These are phyloP conservation scores for Ochotona curzoniae DNA, from an alignment of 2,113 vertebrate species.

Conservation along the genomic window DNA sequence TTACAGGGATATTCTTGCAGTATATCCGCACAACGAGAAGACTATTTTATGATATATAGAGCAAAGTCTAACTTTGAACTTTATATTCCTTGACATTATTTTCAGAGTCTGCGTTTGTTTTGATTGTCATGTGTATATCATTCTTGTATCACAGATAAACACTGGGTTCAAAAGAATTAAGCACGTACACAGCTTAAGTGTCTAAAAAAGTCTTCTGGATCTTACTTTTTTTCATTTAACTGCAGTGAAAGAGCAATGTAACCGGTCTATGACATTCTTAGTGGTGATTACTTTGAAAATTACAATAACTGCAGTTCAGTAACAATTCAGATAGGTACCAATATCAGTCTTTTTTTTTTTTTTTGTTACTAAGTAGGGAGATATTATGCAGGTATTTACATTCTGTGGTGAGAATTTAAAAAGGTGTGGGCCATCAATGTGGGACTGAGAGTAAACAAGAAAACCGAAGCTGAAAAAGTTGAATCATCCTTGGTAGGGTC, in stretches of 20 bases:
- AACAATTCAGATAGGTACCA: conserved; percentile 23
- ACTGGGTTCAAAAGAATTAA: not conserved
- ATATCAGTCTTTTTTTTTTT: conserved; percentile 27
- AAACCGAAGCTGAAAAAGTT: not conserved
- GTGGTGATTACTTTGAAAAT: conserved; percentile 13
- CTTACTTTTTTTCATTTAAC: not conserved
- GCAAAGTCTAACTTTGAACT: not conserved
- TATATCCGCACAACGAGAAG: not conserved
- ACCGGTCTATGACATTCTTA: not conserved
- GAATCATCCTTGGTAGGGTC: not conserved
- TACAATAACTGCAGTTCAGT: not conserved
- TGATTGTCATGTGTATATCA: not conserved
- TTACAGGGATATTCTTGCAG: not conserved
- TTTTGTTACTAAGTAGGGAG: conserved; percentile 9
- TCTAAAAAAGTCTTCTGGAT: not conserved
- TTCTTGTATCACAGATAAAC: not conserved
- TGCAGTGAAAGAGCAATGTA: not conserved
- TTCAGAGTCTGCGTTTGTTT: conserved; percentile 11
- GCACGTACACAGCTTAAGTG: not conserved
- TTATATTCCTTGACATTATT: not conserved
- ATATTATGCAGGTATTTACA: not conserved
- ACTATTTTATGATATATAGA: not conserved
- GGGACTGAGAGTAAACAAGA: not conserved
- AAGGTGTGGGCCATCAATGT: not conserved
- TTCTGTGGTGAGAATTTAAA: not conserved